Conservation (phyloP, 2,113 vertebrate genomes). For the Mobula hypostoma region DNA sequence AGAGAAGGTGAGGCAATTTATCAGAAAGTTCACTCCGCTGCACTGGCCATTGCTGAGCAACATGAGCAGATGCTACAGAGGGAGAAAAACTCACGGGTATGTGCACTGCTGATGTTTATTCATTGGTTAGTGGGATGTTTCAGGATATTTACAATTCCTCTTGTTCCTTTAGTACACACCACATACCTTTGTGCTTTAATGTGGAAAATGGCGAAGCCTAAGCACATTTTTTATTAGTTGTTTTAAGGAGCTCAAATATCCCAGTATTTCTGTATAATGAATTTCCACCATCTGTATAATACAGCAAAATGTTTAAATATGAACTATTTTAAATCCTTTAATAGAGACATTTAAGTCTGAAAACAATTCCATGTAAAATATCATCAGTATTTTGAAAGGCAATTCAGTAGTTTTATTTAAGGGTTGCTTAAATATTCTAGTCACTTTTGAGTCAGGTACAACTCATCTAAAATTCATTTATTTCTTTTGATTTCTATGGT, state of each 20-base stretch:
- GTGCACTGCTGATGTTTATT: constrained; percentile 39
- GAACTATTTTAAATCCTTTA: not conserved
- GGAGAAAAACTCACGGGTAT: constrained; percentile 57
- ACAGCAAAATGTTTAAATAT: not conserved
- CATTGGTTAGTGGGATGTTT: not conserved
- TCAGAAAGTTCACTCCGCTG: constrained; percentile 68
- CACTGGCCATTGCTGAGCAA: constrained; percentile 67
- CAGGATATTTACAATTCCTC: not conserved
- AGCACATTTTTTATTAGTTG: not conserved
- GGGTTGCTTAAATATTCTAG: not conserved
- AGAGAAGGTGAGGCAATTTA: constrained; percentile 73
- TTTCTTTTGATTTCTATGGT: too few relatives aligned
- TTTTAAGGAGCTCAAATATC: not conserved
- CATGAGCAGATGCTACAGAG: constrained; percentile 52
- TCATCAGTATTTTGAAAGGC: not conserved
- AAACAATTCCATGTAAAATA: not conserved
- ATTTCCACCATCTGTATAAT: not conserved
- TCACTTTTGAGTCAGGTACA: not conserved
- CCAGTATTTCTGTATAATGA: not conserved
- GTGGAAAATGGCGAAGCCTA: not conserved
- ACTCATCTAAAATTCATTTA: too few relatives aligned
- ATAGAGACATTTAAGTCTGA: not conserved
- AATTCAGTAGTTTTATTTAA: not conserved
- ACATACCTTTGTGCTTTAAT: not conserved
- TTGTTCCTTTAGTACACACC: not conserved